A percentile compares a stretch with the other conserved stretches of the same genome.
Evolutionary conservation across 2,888 invertebrate species (phyloP).

Genomic region (Cerceris ruficornis): DNA sequence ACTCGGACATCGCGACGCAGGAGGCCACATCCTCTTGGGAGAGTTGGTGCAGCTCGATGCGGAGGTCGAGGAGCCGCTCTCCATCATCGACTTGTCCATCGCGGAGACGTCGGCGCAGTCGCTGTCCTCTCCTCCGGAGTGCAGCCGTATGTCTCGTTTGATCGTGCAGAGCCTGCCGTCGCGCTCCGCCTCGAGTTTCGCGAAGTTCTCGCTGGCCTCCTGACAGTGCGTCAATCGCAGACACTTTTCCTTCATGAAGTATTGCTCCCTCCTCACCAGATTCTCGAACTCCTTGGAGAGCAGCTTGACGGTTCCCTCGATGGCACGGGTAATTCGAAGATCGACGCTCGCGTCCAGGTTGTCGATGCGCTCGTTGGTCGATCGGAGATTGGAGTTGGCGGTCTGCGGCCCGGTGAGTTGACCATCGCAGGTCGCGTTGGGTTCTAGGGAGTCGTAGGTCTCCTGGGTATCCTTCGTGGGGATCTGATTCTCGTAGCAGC

Average conservation of each 20-base stretch:
- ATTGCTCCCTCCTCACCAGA: constrained; percentile 74
- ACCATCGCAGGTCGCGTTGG: constrained; percentile 46
- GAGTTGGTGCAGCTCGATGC: constrained; percentile 86
- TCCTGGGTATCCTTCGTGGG: constrained; percentile 74
- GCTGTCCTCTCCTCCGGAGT: constrained; percentile 85
- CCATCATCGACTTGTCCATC: constrained; percentile 76
- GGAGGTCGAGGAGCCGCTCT: constrained; percentile 84
- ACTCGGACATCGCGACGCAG: constrained; percentile 77
- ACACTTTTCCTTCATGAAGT: constrained; percentile 71
- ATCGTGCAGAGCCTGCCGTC: constrained; percentile 67
- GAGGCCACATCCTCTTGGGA: constrained; percentile 84
- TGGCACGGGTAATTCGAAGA: constrained; percentile 74
- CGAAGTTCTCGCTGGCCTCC: constrained; percentile 69
- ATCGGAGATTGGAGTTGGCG: constrained; percentile 31
- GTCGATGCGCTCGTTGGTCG: constrained; percentile 54
- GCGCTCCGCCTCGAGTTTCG: constrained; percentile 73
- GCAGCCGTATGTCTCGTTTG: constrained; percentile 82
- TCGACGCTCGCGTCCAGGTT: constrained; percentile 68
- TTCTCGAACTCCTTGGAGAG: constrained; percentile 78
- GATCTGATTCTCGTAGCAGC: constrained; percentile 68
- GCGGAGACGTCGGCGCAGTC: constrained; percentile 79
- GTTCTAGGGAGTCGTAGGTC: constrained; percentile 75
- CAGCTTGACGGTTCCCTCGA: constrained; percentile 78
- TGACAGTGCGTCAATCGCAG: constrained; percentile 59
- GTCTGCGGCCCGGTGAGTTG: constrained; percentile 22